Evolutionary conservation across 2,113 vertebrate species (phyloP).

Genomic region (Phalacrocorax carbo): DNA sequence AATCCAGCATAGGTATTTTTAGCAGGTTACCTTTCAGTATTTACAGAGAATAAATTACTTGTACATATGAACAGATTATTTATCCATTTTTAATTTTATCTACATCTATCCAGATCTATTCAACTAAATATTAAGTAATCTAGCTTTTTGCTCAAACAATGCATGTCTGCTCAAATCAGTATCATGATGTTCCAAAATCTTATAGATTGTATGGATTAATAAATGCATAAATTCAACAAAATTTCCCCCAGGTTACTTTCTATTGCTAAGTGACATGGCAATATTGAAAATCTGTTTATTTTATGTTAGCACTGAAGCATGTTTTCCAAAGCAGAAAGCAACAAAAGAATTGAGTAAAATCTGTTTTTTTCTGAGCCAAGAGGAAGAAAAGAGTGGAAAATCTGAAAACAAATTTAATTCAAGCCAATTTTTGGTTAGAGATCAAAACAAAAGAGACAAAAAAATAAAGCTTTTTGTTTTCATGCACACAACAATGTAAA

Average conservation of each 20-base stretch:
- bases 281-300: neutral
- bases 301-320: neutral
- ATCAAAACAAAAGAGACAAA: neutral
- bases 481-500: neutral
- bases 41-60: neutral
- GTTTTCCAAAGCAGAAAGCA: neutral
- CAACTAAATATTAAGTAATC: neutral
- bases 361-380: neutral
- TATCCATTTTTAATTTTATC: neutral
- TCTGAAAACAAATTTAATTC: neutral
- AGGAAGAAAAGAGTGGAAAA: neutral
- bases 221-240: neutral
- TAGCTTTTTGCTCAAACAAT: neutral
- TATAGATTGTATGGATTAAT: neutral
- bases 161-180: neutral
- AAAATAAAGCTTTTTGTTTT: neutral
- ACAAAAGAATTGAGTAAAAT: neutral
- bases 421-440: neutral
- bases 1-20: neutral
- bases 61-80: no score
- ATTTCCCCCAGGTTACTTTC: neutral
- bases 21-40: neutral
- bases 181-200: neutral
- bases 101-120: neutral
- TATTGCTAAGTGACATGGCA: neutral